phyloP scores from a whole-genome alignment of 2,797 vertebrate genomes.

The Melanotaenia trifasciata region DNA sequence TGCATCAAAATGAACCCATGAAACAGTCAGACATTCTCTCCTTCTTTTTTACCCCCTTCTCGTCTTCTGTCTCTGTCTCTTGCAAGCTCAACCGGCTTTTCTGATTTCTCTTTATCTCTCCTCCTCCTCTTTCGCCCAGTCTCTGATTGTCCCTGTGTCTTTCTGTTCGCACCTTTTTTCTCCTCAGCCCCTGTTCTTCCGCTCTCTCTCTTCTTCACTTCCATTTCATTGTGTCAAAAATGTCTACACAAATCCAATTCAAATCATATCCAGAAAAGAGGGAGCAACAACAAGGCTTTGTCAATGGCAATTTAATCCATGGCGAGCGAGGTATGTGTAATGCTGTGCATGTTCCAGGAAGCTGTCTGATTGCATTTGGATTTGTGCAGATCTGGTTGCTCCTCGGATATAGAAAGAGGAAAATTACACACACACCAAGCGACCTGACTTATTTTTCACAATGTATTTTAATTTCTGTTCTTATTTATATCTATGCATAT shows the following conservation, averaged over 20 bases:
- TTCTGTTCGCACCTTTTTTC: conserved; percentile 54
- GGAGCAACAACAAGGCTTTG: conserved; percentile 73
- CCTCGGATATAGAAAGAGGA: conserved; percentile 48
- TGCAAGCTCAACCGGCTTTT: conserved; percentile 37
- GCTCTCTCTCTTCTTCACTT: conserved; percentile 33
- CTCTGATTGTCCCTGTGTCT: conserved; percentile 56
- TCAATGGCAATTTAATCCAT: conserved; percentile 75
- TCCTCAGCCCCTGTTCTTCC: conserved; percentile 21
- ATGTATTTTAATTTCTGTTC: conserved; percentile 60
- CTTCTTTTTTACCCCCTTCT: conserved; percentile 59
- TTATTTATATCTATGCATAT: conserved; percentile 29
- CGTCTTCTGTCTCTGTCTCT: conserved; percentile 55
- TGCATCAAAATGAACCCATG: conserved; percentile 84
- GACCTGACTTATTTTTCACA: conserved; percentile 71
- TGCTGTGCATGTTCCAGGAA: conserved; percentile 70
- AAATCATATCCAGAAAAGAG: conserved; percentile 69
- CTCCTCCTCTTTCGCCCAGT: conserved; percentile 13
- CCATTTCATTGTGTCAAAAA: conserved; percentile 60
- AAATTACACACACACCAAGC: conserved; percentile 55
- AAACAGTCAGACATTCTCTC: conserved; percentile 77
- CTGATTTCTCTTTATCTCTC: conserved; percentile 63
- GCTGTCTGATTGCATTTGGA: conserved; percentile 76
- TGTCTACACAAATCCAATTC: conserved; percentile 71
- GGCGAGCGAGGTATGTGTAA: conserved; percentile 69
- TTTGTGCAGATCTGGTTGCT: conserved; percentile 69